Evolutionary conservation across 2,113 vertebrate genomes (phyloP), one percentile per base, ranked within the genome.

Genomic region (Glareola pratincola): DNA sequence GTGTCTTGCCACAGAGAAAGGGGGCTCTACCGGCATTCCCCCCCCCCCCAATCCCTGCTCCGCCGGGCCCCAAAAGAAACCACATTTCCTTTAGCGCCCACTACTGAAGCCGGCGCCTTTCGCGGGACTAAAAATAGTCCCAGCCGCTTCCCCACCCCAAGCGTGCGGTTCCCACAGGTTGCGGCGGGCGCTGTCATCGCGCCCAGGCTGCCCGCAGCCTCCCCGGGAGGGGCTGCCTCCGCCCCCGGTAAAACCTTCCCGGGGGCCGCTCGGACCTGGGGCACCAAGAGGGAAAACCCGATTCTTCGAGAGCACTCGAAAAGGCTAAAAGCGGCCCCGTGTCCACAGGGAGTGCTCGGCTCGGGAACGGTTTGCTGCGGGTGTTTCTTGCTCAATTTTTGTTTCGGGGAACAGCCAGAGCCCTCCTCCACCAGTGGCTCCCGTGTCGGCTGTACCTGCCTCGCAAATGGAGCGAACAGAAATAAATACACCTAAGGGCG

Each of bases 1-100:
- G 2, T 45, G 78, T 16, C 53, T 71, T 57, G 43, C 60, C n/a
- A 82, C 82, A 69, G n/a, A 30, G 78, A 90, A 92, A 92, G 18
- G n/a, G 48, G 79, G 34, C 24, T 88, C 72, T 63, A 76, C 9
- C n/a, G n/a, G n/a, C n/a, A n/a, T n/a, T n/a, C n/a, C n/a, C 30
- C 36, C 6, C 19, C 12, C 37, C 54, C 37, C 59, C 34, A 8
- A 10, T 29, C 50, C 47, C 41, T 2, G 5, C 74, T 68, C 34
- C 15, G 4, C 43, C 7, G 67, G 75, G 90, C 78, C 78, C 57
- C 53, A 80, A 67, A 81, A 77, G 47, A 66, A 77, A 56, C 8
- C 56, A 6, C 50, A 26, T 60, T 74, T 92, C 56, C 80, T 92
- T 87, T 71, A 96, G 94, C 96, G 94, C 94, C 95, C 96, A 82